Evolutionary conservation across 2,888 invertebrate species (phyloP).

Genomic region (Flabesymbios commensalis): DNA sequence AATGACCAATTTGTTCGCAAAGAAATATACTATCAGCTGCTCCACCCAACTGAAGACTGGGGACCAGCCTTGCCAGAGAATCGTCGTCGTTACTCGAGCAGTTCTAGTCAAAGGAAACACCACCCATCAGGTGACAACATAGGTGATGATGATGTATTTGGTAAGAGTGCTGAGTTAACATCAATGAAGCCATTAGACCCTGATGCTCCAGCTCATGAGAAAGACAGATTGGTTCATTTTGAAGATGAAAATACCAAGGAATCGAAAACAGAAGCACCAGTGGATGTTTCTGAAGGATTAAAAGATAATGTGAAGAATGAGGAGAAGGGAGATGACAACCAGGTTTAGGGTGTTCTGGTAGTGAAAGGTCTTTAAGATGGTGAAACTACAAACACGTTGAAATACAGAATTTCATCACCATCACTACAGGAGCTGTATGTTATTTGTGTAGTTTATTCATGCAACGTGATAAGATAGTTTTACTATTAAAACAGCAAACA

Average conservation of each 20-base stretch:
- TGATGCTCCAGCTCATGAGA: neutral
- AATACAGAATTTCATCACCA: too few relatives aligned
- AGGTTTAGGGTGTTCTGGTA: too few relatives aligned
- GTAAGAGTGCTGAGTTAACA: neutral
- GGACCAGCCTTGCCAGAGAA: slow-evolving; percentile 43
- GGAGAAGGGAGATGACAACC: too few relatives aligned
- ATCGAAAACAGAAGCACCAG: too few relatives aligned
- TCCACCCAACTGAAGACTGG: slow-evolving; percentile 34
- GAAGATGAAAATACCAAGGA: slow-evolving; percentile 11
- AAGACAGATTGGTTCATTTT: slow-evolving; percentile 20
- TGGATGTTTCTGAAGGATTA: too few relatives aligned
- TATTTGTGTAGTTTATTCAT: too few relatives aligned
- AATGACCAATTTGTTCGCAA: slow-evolving; percentile 13
- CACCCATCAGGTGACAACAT: slow-evolving; percentile 7
- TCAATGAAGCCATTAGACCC: neutral
- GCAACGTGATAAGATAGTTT: too few relatives aligned
- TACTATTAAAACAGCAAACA: too few relatives aligned
- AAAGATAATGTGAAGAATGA: too few relatives aligned
- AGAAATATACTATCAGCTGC: slow-evolving; percentile 10
- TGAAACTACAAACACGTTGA: too few relatives aligned
- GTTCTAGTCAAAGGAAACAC: neutral
- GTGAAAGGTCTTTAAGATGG: too few relatives aligned
- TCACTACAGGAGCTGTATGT: too few relatives aligned
- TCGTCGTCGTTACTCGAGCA: slow-evolving; percentile 23
- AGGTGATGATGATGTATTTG: slow-evolving; percentile 20